Evolutionary conservation across 2,113 vertebrate species (phyloP), one percentile per base, ranked within the genome.

Genomic region (Nesogale talazaci): DNA sequence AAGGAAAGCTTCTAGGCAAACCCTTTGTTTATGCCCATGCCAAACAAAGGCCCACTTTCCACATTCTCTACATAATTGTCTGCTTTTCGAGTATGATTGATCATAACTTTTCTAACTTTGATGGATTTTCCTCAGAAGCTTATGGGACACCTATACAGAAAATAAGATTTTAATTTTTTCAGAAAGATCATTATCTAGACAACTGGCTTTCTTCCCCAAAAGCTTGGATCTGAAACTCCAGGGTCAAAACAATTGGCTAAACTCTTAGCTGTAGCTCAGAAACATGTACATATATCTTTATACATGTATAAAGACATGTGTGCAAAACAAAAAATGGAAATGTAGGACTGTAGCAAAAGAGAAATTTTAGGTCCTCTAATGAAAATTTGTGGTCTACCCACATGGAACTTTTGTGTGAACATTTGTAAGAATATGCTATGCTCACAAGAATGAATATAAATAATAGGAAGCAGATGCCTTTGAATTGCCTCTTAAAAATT

Each of bases 401-500:
- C 14, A 76, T 38, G 3, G 79, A n/a, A 11, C 42, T 86, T 3
- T 74, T 81, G 20, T 76, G 65, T 29, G 67, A 87, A 86, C 79
- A 70, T 34, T 31, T 14, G 11, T 57, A 93, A 63, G 65, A 17
- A 25, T 2, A 12, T 92, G 38, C 40, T 40, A 89, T 92, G 77
- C 52, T n/a, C 3, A n/a, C 84, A 67, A 20, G 20, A 78, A 36
- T 59, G 29, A 79, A 27, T 79, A 63, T 6, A n/a, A 11, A 67
- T 14, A 19, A 34, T 76, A 89, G 90, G 40, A 36, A 80, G 8
- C 7, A 78, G 29, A 25, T 82, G 38, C 67, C 42, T 36, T 80
- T 38, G 57, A 86, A 72, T 65, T 31, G 29, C 36, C n/a, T 83
- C n/a, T 95, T 94, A 88, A 76, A 93, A 63, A 40, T 70, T 46